These are phyloP conservation scores for Cyrtorhinus lividipennis DNA, from an alignment of 1,140 invertebrate genomes.

Conservation along the genomic window DNA sequence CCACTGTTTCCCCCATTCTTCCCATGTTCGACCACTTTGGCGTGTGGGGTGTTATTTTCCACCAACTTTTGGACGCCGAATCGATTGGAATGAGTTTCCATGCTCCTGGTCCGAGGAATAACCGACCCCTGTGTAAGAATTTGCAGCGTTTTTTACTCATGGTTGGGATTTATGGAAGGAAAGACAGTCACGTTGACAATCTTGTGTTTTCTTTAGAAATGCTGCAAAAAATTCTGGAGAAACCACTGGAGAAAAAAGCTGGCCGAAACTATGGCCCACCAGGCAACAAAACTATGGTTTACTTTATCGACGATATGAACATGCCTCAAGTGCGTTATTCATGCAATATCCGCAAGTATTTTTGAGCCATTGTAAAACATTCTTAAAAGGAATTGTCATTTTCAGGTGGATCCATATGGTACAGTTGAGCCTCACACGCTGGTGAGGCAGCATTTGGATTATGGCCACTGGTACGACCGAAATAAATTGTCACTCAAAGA, in stretches of 20 bases:
- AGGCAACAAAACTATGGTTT: conserved; percentile 84
- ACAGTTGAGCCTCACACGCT: conserved; percentile 93
- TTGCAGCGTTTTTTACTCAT: too few species aligned
- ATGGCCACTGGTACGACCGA: conserved; percentile 89
- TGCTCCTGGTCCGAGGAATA: too few species aligned
- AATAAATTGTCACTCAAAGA: conserved; percentile 83
- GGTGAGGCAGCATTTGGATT: conserved; percentile 89
- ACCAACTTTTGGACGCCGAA: too few species aligned
- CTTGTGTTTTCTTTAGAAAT: conserved; percentile 43
- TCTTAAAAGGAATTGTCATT: too few species aligned
- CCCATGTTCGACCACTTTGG: too few species aligned
- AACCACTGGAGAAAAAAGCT: conserved; percentile 93
- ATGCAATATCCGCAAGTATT: too few species aligned
- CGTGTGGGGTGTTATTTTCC: too few species aligned
- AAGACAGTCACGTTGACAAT: not conserved
- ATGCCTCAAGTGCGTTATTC: conserved; percentile 71
- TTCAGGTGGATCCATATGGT: conserved; percentile 71
- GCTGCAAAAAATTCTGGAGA: conserved; percentile 87
- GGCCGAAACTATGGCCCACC: conserved; percentile 91
- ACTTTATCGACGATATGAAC: conserved; percentile 96
- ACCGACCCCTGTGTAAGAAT: too few species aligned
- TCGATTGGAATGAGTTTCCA: too few species aligned
- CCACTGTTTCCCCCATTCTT: too few species aligned
- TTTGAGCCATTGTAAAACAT: too few species aligned
- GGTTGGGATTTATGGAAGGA: too few species aligned